A percentile compares a stretch with the other conserved stretches of the same genome.
phyloP scores from a whole-genome alignment of 35 echinoderm and acorn worm genomes.

The Lytechinus pictus region DNA sequence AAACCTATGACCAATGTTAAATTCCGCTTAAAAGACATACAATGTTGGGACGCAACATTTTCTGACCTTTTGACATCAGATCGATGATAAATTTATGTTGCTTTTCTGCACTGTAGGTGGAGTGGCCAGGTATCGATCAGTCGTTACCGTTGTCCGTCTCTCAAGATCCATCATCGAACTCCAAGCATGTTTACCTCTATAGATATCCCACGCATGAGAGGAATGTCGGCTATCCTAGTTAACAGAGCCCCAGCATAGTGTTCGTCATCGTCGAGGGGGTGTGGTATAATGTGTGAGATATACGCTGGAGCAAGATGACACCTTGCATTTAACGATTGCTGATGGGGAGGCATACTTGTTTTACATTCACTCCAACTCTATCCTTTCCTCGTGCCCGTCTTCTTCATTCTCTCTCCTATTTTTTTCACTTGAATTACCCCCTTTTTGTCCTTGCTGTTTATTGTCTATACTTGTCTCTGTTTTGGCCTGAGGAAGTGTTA shows the following conservation, averaged over 20 bases:
- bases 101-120: background rate
- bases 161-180: background rate
- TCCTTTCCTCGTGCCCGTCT: background rate
- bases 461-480: too few relatives aligned
- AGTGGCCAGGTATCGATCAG: background rate
- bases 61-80: background rate
- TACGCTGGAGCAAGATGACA: background rate
- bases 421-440: background rate
- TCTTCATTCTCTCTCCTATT: background rate
- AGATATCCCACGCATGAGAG: background rate
- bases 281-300: background rate
- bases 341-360: background rate
- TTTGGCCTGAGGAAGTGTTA: too few relatives aligned
- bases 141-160: background rate
- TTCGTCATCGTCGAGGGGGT: background rate
- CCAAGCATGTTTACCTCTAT: background rate
- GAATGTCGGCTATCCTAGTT: background rate
- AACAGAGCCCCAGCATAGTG: background rate
- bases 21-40: background rate
- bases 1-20: too few relatives aligned
- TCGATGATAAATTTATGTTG: background rate
- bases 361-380: background rate
- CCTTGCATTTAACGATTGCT: slow-evolving; percentile 11
- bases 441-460: background rate
- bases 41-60: too few relatives aligned